Conservation (phyloP, 2,113 vertebrate genomes). For the Agapornis roseicollis region DNA sequence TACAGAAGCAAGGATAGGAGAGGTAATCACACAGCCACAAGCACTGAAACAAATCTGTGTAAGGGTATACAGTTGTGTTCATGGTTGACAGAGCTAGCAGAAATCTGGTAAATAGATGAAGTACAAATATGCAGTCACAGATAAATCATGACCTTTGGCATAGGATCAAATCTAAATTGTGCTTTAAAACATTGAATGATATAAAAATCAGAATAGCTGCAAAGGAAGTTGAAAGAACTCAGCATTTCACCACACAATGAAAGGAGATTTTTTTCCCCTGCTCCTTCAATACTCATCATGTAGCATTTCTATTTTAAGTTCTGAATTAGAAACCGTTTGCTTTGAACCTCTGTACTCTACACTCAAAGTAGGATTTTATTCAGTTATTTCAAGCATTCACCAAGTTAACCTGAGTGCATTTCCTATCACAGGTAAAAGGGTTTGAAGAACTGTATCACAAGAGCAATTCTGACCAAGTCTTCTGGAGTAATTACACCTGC, state of each 20-base stretch:
- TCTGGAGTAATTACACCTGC: constrained; percentile 20
- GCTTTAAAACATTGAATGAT: not conserved
- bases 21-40: constrained; percentile 30
- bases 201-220: not conserved
- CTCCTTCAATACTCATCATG: not conserved
- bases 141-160: constrained; percentile 27
- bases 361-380: constrained; percentile 36
- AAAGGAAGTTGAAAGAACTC: not conserved
- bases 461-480: not conserved
- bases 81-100: not conserved
- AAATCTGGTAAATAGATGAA: constrained; percentile 51
- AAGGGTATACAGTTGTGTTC: not conserved
- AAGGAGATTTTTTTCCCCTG: not conserved
- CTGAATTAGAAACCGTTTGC: constrained; percentile 3
- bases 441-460: constrained; percentile 30
- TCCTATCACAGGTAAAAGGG: not conserved
- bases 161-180: constrained; percentile 9
- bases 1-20: not conserved
- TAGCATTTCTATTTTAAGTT: constrained; percentile 21
- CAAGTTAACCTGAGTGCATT: not conserved
- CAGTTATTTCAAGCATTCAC: constrained; percentile 39
- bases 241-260: not conserved
- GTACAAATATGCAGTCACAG: constrained; percentile 5
- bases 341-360: constrained; percentile 26
- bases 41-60: not conserved